Conservation (phyloP, 1,140 invertebrate species). For the Caenorhabditis inopinata region DNA sequence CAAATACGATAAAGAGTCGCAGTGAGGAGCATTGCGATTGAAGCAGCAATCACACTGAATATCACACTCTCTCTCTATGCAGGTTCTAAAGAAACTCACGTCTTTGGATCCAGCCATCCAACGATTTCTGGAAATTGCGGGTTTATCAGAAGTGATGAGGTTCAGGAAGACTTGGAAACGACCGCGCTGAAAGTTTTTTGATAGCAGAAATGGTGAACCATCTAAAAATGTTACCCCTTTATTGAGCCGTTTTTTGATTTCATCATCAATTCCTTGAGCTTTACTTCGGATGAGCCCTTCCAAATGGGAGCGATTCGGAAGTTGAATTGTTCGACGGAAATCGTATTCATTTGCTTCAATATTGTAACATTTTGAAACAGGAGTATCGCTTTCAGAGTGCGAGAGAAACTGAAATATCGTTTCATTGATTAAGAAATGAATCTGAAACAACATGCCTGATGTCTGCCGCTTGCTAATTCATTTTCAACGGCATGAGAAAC, state of each 20-base stretch:
- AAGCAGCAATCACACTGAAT: constrained; percentile 61
- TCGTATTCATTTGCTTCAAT: constrained; percentile 60
- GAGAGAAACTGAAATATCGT: constrained; percentile 22
- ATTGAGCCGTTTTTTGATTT: constrained; percentile 63
- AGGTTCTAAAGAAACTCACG: constrained; percentile 32
- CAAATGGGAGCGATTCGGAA: constrained; percentile 58
- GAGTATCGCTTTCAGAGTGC: constrained; percentile 5
- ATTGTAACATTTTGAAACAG: constrained; percentile 49
- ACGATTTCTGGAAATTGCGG: constrained; percentile 56
- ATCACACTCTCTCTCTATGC: not conserved
- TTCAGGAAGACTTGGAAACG: constrained; percentile 66
- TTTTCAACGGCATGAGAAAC: constrained; percentile 58
- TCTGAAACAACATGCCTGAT: constrained; percentile 50
- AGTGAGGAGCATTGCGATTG: constrained; percentile 51
- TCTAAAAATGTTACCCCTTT: constrained; percentile 55
- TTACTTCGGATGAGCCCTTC: constrained; percentile 62
- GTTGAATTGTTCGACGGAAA: constrained; percentile 59
- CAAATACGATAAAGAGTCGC: constrained; percentile 58
- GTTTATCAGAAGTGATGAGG: constrained; percentile 61
- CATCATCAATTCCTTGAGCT: constrained; percentile 63
- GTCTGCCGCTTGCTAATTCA: constrained; percentile 56
- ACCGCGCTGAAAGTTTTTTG: constrained; percentile 54
- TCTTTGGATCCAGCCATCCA: constrained; percentile 65
- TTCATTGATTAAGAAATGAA: not conserved
- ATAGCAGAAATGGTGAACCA: not conserved